Conservation (phyloP, 2,888 invertebrate species). For the Cryptosula pallasiana region DNA sequence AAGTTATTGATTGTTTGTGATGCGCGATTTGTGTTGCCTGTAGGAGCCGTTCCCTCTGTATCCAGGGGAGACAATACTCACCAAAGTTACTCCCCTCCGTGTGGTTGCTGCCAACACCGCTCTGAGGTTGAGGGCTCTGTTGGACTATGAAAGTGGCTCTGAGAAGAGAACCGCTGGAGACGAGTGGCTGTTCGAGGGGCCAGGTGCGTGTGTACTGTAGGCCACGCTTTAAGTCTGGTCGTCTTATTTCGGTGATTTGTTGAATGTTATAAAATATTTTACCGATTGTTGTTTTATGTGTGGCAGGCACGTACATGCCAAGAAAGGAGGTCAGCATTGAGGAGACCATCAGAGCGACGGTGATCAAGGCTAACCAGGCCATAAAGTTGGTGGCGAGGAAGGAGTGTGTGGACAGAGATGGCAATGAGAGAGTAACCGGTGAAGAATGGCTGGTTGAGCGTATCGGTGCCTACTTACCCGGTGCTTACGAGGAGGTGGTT, state of each 20-base stretch:
- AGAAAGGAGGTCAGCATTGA: slow-evolving; percentile 55
- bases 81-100: slow-evolving; percentile 50
- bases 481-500: slow-evolving; percentile 57
- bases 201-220: slow-evolving; percentile 40
- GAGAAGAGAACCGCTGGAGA: slow-evolving; percentile 55
- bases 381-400: slow-evolving; percentile 54
- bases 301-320: slow-evolving; percentile 55
- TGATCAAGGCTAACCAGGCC: slow-evolving; percentile 56
- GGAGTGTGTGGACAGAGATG: slow-evolving; percentile 52
- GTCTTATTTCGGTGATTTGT: too few relatives aligned
- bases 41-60: slow-evolving; percentile 57
- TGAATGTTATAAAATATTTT: too few relatives aligned
- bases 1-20: too few relatives aligned
- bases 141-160: slow-evolving; percentile 53
- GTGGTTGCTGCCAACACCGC: slow-evolving; percentile 56
- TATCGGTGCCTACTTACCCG: slow-evolving; percentile 57
- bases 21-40: background rate
- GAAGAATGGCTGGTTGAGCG: slow-evolving; percentile 57
- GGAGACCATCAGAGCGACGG: slow-evolving; percentile 52
- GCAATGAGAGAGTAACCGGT: slow-evolving; percentile 40
- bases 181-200: slow-evolving; percentile 57
- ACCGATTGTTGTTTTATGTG: too few relatives aligned
- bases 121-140: slow-evolving; percentile 51
- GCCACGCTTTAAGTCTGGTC: too few relatives aligned
- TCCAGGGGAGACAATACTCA: slow-evolving; percentile 52